Evolutionary conservation across 2,113 vertebrate genomes (phyloP).

Genomic region (Centrocercus urophasianus): DNA sequence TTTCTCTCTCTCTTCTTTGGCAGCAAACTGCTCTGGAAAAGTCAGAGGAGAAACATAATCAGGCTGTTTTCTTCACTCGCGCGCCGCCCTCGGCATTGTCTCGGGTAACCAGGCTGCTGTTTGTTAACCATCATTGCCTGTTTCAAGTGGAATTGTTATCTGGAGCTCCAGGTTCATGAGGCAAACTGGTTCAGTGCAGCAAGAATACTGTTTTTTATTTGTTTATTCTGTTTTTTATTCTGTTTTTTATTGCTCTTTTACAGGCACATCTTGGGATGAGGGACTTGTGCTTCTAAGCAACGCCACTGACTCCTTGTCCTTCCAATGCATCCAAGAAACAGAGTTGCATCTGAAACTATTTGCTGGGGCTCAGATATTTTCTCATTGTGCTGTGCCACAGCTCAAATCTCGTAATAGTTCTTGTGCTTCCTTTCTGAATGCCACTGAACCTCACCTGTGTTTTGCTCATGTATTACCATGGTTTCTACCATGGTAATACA

Average conservation of each 20-base stretch:
- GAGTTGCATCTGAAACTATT: not conserved
- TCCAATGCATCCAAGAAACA: not conserved
- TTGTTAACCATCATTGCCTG: constrained; percentile 1
- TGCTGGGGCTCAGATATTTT: not conserved
- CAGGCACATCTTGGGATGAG: not conserved
- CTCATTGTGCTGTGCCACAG: not conserved
- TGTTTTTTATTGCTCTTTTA: no score
- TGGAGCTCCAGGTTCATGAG: constrained; percentile 41
- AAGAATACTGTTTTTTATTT: not conserved
- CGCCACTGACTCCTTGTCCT: not conserved
- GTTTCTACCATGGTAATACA: no score
- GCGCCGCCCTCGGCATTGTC: not conserved
- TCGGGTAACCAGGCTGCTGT: not conserved
- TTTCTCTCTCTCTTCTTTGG: not conserved
- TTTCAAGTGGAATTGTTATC: constrained; percentile 5
- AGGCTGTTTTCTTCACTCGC: not conserved
- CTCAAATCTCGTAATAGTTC: not conserved
- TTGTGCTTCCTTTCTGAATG: not conserved
- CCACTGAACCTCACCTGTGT: not conserved
- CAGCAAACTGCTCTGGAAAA: constrained; percentile 22
- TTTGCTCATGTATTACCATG: not conserved
- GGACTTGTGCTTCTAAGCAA: not conserved
- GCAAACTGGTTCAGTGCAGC: constrained; percentile 18
- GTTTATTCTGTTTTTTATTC: not conserved
- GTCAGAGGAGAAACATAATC: constrained; percentile 17